Conservation (phyloP, 2,888 invertebrate genomes). For the Acanthosepion esculentum region DNA sequence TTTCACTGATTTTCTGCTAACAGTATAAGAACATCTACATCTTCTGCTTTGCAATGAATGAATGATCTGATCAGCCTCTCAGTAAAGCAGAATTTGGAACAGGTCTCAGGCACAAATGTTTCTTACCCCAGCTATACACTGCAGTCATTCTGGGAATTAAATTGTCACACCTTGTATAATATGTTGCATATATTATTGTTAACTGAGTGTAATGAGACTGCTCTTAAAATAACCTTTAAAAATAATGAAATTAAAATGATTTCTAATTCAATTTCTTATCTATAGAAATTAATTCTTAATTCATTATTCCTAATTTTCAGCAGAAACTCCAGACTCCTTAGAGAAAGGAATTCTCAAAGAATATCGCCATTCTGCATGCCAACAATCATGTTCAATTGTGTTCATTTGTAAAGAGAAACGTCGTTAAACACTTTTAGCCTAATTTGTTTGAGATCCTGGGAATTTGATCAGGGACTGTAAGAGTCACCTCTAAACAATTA, state of each 20-base stretch:
- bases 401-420: not conserved
- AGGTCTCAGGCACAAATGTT: too few species aligned
- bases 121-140: too few species aligned
- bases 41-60: too few species aligned
- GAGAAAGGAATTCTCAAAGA: not conserved
- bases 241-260: not conserved
- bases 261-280: not conserved
- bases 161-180: too few species aligned
- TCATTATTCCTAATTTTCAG: not conserved
- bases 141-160: too few species aligned
- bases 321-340: not conserved
- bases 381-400: not conserved
- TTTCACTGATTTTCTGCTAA: too few species aligned
- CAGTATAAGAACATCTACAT: too few species aligned
- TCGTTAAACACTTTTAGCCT: not conserved
- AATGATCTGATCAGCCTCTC: too few species aligned
- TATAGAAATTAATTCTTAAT: not conserved
- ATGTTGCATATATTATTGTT: too few species aligned
- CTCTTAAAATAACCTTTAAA: too few species aligned
- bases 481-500: not conserved
- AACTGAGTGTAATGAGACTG: too few species aligned
- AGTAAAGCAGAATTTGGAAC: too few species aligned
- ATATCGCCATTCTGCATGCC: not conserved
- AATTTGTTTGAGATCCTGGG: not conserved
- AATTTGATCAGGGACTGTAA: not conserved